Evolutionary conservation across 2,797 vertebrate species (phyloP).

Genomic region (Avahi laniger): DNA sequence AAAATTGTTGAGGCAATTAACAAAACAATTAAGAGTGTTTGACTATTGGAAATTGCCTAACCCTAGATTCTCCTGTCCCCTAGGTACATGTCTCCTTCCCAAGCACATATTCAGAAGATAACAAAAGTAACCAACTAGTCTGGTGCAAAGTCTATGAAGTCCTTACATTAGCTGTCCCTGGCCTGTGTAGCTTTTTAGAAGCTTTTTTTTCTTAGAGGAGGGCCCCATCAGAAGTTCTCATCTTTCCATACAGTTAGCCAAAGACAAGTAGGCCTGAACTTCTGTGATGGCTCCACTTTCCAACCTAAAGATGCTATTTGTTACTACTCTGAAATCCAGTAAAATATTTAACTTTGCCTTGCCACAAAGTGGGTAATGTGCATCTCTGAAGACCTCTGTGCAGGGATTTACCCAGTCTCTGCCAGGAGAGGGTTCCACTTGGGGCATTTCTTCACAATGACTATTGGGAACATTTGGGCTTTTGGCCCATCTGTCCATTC

Average conservation of each 20-base stretch:
- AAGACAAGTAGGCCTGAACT: neutral
- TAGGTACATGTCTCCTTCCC: no score
- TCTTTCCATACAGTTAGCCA: neutral
- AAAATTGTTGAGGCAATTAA: neutral
- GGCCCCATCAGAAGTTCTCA: neutral
- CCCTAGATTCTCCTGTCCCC: neutral
- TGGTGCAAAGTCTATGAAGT: neutral
- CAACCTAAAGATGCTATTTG: neutral
- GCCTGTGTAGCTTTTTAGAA: neutral
- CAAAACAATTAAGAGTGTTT: neutral
- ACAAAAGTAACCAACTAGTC: neutral
- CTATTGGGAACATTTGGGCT: neutral
- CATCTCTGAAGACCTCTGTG: neutral
- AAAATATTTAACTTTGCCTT: neutral
- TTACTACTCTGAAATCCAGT: neutral
- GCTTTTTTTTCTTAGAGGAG: neutral
- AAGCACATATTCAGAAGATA: neutral
- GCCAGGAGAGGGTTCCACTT: neutral
- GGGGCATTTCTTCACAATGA: neutral
- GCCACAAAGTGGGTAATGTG: neutral
- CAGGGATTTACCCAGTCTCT: neutral
- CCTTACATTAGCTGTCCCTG: neutral
- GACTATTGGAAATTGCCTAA: neutral
- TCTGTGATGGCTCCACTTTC: neutral
- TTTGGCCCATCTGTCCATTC: neutral